Evolutionary conservation across 2,888 invertebrate species (phyloP).

Genomic region (Chouioia cunea): DNA sequence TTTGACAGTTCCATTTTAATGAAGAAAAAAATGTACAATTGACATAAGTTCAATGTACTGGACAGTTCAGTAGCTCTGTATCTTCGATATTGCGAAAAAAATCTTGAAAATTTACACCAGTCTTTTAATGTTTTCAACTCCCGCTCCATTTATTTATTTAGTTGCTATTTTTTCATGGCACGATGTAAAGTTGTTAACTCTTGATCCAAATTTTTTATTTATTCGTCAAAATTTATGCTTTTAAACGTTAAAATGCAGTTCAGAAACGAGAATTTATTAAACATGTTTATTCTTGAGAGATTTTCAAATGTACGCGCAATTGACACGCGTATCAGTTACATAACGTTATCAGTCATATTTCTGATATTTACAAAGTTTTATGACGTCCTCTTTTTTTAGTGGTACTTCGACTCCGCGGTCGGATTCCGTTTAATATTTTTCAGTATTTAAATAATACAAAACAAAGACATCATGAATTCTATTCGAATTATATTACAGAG

Average conservation of each 20-base stretch:
- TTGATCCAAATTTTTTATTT: too few relatives aligned
- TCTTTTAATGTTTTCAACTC: slow-evolving; percentile 14
- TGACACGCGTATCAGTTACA: too few relatives aligned
- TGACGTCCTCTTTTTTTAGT: background rate
- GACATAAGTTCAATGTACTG: slow-evolving; percentile 41
- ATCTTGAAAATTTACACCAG: slow-evolving; percentile 35
- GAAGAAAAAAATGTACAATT: slow-evolving; percentile 44
- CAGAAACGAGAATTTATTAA: too few relatives aligned
- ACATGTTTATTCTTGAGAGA: too few relatives aligned
- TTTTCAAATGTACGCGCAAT: too few relatives aligned
- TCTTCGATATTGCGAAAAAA: slow-evolving; percentile 46
- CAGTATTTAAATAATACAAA: slow-evolving; percentile 12
- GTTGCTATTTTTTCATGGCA: slow-evolving; percentile 6
- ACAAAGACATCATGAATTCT: slow-evolving; percentile 57
- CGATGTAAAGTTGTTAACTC: too few relatives aligned
- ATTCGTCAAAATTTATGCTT: too few relatives aligned
- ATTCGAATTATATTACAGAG: slow-evolving; percentile 54
- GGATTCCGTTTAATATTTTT: too few relatives aligned
- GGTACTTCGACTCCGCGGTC: background rate
- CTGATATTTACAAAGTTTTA: background rate
- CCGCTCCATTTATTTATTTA: background rate
- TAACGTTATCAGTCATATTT: background rate
- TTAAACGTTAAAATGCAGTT: too few relatives aligned
- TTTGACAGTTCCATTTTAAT: slow-evolving; percentile 33
- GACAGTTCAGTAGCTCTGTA: slow-evolving; percentile 46